Conservation (phyloP, 2,113 vertebrate species). For the Apodemus speciosus region DNA sequence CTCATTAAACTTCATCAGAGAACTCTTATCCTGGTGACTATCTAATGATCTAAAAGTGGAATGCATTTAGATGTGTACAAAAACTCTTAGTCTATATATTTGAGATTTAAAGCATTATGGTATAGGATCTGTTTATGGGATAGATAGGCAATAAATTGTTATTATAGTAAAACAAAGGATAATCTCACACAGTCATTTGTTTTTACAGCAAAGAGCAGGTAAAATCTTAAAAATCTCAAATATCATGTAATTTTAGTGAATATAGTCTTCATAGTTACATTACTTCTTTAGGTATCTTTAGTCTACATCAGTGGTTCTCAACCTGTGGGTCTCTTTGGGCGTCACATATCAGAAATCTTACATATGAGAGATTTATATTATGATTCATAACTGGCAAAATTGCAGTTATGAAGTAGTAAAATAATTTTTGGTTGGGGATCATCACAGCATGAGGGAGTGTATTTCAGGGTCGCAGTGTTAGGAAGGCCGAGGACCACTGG, state of each 20-base stretch:
- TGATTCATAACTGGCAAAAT: background rate
- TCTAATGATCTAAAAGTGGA: background rate
- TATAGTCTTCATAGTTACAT: background rate
- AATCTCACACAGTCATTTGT: background rate
- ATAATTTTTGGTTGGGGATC: background rate
- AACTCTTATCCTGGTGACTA: background rate
- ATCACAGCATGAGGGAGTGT: background rate
- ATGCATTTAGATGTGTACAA: background rate
- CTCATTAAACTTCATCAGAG: background rate
- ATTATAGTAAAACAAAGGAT: background rate
- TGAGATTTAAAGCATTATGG: background rate
- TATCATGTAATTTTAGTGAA: background rate
- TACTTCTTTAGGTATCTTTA: background rate
- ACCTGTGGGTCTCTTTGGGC: background rate
- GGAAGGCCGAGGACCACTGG: background rate
- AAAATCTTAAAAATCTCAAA: background rate
- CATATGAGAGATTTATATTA: background rate
- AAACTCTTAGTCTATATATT: background rate
- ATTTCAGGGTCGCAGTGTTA: background rate
- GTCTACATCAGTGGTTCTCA: background rate
- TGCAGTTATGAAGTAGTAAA: background rate
- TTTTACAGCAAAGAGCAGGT: background rate
- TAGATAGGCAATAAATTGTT: background rate
- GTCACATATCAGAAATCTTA: background rate
- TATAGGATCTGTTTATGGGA: background rate